Evolutionary conservation across 2,797 vertebrate genomes (phyloP).

Genomic region (Catharus ustulatus): DNA sequence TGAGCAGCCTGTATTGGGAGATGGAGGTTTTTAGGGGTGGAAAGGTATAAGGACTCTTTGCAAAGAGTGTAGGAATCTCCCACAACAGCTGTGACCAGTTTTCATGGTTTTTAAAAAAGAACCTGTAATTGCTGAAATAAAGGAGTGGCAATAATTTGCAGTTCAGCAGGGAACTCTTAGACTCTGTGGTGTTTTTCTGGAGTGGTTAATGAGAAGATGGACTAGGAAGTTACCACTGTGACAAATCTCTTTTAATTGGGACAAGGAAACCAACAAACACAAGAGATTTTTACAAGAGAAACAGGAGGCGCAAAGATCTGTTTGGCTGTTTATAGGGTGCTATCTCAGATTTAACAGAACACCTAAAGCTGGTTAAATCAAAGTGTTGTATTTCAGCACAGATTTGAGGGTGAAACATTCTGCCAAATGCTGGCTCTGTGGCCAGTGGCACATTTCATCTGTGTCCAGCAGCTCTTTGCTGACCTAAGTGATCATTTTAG

Average conservation of each 20-base stretch:
- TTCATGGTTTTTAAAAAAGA: background rate
- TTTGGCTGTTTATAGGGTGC: background rate
- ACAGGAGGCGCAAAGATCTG: background rate
- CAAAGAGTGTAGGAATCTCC: background rate
- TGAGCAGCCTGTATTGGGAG: background rate
- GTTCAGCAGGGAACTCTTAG: background rate
- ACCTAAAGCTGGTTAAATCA: background rate
- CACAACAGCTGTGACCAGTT: background rate
- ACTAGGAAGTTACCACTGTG: background rate
- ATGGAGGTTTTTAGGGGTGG: background rate
- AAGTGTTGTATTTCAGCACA: background rate
- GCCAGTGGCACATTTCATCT: background rate
- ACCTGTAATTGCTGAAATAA: background rate
- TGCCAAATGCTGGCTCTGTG: rapidly evolving
- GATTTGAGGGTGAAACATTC: background rate
- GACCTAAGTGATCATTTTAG: background rate
- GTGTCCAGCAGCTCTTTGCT: background rate
- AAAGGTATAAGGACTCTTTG: background rate
- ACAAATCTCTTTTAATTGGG: background rate
- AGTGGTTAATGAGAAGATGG: background rate
- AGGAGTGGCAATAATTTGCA: background rate
- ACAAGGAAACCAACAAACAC: background rate
- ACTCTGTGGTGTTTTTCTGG: background rate
- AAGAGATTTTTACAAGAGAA: background rate
- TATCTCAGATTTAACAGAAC: background rate